Base-by-base conservation (phyloP, 2,888 invertebrate genomes). In the Tridacna crocea region DNA sequence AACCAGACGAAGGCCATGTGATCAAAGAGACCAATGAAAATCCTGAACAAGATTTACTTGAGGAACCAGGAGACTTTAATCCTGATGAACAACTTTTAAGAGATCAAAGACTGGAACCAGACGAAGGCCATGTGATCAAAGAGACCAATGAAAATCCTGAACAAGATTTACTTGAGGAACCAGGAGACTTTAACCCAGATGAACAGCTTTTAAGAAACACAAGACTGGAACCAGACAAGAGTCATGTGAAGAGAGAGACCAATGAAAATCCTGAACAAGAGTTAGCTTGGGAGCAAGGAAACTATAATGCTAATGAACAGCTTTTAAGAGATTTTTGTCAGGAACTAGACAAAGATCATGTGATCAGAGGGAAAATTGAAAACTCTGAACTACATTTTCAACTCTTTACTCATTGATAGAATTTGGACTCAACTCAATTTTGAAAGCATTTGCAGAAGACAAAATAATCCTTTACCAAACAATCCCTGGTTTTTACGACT, bases 131-230 rank as follows among this genome's bases (percentile, higher is more conserved):
- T 19, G 19, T 13, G 19, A 24, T 6, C 13, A 19, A 12, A 24
- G 24, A 63, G 13, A 24, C 13, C 10, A 66, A 36, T n/a, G 47
- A 46, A 8, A 27, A 46, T 46, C n/a, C 19, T n/a, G 68, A 46
- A 19, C 46, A 68, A 19, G n/a, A 26, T 27, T 11, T 61, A n/a
- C 75, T 88, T 10, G 90, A 88, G 15, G 26, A 22, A 27, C 26
- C 27, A 17, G 65, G 6, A 19, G 12, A 13, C 15, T 17, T 8
- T 46, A 19, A 46, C 46, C n/a, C 17, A 4, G 66, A 66, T 66
- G 46, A 19, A 66, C 66, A 13, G 3, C 36, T 66, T 13, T 36
- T 66, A 19, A 66, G 46, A 15, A 46, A 66, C 11, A 46, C 19
- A 46, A n/a, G 12, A 24, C 24, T 24, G 61, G 61, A 61, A 12